phyloP scores from a whole-genome alignment of 2,113 vertebrate species.

The Orthonyx spaldingii region DNA sequence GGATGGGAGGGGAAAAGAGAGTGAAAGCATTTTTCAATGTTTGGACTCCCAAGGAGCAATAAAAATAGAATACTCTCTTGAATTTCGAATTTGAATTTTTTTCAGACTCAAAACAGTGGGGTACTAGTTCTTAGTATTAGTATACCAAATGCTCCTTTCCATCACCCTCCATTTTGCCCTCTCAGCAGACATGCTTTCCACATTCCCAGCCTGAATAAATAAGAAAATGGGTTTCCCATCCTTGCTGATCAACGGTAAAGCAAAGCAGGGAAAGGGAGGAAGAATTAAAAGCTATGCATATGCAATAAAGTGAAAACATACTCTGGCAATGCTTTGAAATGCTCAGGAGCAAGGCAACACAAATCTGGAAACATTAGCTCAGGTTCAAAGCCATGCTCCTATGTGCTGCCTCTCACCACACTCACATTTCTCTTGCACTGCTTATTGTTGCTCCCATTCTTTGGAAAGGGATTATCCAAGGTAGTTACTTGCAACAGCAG shows the following conservation, averaged over 20 bases:
- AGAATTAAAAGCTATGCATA: background rate
- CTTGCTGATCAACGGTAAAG: background rate
- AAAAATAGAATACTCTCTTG: background rate
- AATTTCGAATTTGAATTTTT: background rate
- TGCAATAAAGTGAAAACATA: background rate
- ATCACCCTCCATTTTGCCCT: background rate
- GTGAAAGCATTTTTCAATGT: background rate
- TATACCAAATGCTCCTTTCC: background rate
- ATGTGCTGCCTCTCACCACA: background rate
- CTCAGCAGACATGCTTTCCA: background rate
- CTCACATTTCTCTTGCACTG: background rate
- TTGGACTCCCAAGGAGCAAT: background rate
- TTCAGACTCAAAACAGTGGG: background rate
- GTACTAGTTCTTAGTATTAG: background rate
- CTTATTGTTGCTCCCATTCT: background rate
- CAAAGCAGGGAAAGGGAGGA: background rate
- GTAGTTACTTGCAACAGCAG: background rate
- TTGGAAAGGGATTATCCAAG: background rate
- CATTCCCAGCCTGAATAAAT: background rate
- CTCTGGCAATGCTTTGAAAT: background rate
- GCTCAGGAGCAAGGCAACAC: background rate
- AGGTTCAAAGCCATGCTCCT: background rate
- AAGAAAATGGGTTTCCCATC: background rate
- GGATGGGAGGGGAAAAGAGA: fast-evolving
- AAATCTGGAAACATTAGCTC: background rate